Base-by-base conservation (phyloP, 2,797 vertebrate genomes). In the Sardinella longiceps region DNA sequence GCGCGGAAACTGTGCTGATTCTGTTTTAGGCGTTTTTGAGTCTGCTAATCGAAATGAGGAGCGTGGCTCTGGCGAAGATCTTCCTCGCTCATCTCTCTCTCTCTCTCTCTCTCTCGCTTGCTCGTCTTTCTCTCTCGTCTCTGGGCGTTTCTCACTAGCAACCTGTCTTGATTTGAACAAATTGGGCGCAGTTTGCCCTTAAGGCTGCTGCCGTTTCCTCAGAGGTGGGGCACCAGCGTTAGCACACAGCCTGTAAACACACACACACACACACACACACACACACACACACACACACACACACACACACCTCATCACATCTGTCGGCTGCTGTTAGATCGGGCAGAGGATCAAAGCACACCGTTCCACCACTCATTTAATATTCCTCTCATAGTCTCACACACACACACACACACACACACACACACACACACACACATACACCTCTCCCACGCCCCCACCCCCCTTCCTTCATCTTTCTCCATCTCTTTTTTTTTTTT, bases 321-420 rank as follows among this genome's bases (percentile, higher is more conserved):
- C 50, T 39, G 50, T 33, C 74, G 37, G 63, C 28, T 33, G 60
- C 85, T 77, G 84, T 87, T 53, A 58, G 63, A 84, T 84, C 82
- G 20, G 77, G 66, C 14, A 1, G 30, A 70, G 77, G 86, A 88
- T 88, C 85, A 89, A 89, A 87, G 86, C 81, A 58, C 37, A 82
- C 83, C 83, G 82, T 82, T 86, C 81, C 15, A 81, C 80, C 83
- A 46, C 25, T 30, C 60, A 30, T 63, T 30, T 63, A 63, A 63
- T 63, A 63, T 63, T 63, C 60, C 60, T 63, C 60, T 28, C 60
- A 28, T 28, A 63, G 10, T 30, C 3, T 30, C 53, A 56, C 53
- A 56, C 53, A 58, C 53, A 58, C 3, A 58, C 53, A 58, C n/a
- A n/a, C 20, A 23, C 51, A 6, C 53, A 23, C 53, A 56, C 53